These are phyloP conservation scores for Rhinoptilus africanus DNA, from an alignment of 2,113 vertebrate species.

Conservation along the genomic window DNA sequence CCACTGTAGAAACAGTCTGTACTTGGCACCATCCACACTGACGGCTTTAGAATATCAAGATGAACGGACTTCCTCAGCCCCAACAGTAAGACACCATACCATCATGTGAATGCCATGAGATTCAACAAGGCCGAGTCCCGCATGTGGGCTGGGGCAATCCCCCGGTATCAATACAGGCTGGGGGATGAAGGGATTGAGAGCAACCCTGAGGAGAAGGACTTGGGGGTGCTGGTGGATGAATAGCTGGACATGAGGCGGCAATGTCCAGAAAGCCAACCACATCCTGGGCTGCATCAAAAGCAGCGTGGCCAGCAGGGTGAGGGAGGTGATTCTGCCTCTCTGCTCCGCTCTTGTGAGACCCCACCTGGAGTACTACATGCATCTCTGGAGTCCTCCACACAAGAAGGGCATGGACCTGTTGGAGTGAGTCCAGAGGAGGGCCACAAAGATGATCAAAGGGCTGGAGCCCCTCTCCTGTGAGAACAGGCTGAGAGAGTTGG, in stretches of 20 bases:
- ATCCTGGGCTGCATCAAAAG: neutral
- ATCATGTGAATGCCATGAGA: neutral
- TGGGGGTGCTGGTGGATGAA: neutral
- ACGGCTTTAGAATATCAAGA: neutral
- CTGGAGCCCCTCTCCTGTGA: neutral
- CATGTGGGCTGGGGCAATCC: accelerated
- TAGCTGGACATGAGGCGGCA: neutral
- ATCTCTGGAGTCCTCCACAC: neutral
- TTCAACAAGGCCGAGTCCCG: neutral
- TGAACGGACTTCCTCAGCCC: neutral
- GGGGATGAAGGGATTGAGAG: neutral
- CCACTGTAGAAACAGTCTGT: neutral
- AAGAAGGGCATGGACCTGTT: neutral
- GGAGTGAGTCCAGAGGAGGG: accelerated
- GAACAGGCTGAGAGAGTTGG: neutral
- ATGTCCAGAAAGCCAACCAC: neutral
- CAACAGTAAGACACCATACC: neutral
- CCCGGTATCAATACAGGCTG: neutral
- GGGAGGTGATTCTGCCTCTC: neutral
- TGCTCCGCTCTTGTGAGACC: neutral
- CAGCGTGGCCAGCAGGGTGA: neutral
- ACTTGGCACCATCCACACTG: neutral
- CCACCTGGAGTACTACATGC: neutral
- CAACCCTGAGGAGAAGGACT: neutral
- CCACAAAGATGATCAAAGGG: neutral